These are phyloP conservation scores for Dione vanillae DNA, from an alignment of 2,888 invertebrate species.

Conservation along the genomic window DNA sequence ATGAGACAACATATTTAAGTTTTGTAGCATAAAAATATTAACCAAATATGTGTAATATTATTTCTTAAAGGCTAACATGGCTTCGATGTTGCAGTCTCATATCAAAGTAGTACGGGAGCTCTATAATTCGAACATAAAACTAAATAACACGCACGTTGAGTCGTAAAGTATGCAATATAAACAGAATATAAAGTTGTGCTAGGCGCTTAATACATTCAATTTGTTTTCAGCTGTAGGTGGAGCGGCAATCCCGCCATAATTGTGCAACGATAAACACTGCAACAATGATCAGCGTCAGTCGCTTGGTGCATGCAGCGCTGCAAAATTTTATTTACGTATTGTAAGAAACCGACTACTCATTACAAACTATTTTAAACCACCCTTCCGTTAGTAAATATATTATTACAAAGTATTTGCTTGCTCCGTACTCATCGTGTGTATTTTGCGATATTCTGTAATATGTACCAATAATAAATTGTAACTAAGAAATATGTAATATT, in stretches of 20 bases:
- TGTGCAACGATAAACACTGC: constrained; percentile 67
- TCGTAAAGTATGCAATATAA: constrained; percentile 66
- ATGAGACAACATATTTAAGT: background rate
- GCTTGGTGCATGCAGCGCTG: constrained; percentile 31
- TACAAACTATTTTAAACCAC: constrained; percentile 23
- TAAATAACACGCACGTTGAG: constrained; percentile 67
- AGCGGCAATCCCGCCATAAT: constrained; percentile 59
- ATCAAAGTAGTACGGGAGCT: constrained; percentile 48
- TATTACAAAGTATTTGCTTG: background rate
- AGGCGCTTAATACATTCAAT: constrained; percentile 71
- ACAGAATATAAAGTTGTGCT: constrained; percentile 62
- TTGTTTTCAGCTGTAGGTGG: constrained; percentile 64
- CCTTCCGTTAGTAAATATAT: constrained; percentile 14
- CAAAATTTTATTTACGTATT: constrained; percentile 26
- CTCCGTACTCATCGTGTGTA: background rate
- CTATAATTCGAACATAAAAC: constrained; percentile 64
- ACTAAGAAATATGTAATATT: background rate
- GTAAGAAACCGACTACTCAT: constrained; percentile 35
- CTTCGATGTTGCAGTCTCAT: constrained; percentile 43
- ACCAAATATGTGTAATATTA: constrained; percentile 20
- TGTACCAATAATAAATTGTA: background rate
- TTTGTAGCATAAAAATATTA: no score
- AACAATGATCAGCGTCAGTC: constrained; percentile 60
- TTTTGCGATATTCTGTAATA: no score
- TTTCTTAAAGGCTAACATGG: constrained; percentile 41